Evolutionary conservation across 2,113 vertebrate genomes (phyloP).

Genomic region (Tauraco erythrolophus): DNA sequence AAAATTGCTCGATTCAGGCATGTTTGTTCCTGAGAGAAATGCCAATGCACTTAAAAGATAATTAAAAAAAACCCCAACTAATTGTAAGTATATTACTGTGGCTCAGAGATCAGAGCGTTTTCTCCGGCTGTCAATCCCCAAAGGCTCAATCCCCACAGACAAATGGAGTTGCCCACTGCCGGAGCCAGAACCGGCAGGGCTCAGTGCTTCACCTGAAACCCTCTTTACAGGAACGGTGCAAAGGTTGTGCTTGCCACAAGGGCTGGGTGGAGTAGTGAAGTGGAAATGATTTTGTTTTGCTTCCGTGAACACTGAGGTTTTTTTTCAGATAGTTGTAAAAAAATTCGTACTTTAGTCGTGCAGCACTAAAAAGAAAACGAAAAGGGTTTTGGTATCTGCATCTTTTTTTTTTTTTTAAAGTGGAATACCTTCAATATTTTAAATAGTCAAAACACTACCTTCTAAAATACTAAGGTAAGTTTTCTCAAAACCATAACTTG

Average conservation of each 20-base stretch:
- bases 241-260: accelerated
- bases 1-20: background rate
- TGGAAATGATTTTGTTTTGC: background rate
- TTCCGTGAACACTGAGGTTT: background rate
- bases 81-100: background rate
- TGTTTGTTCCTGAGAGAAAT: background rate
- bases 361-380: background rate
- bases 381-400: background rate
- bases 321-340: background rate
- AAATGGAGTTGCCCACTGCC: accelerated
- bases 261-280: background rate
- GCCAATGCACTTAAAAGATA: background rate
- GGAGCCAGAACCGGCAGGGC: background rate
- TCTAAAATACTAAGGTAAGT: background rate
- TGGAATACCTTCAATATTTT: background rate
- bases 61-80: background rate
- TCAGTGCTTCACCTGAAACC: accelerated
- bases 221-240: background rate
- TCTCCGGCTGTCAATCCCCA: background rate
- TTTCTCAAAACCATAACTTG: background rate
- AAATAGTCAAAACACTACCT: background rate
- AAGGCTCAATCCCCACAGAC: accelerated
- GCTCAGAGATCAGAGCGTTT: background rate
- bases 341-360: background rate
- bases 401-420: background rate